Conservation (phyloP, 2,888 invertebrate species). For the Rosalia funebris region DNA sequence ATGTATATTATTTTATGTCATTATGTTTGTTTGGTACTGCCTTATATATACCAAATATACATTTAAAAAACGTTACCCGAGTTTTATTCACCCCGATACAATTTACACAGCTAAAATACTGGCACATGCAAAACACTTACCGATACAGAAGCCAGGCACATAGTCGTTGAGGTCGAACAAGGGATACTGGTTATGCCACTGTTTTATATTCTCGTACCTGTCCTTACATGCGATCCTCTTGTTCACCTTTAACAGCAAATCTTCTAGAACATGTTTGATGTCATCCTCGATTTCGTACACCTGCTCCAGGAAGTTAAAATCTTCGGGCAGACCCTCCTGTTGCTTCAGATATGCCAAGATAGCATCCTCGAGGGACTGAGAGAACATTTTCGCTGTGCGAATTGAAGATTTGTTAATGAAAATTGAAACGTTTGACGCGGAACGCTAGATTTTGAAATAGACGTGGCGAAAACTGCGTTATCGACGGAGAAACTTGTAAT, state of each 20-base stretch:
- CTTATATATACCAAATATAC: constrained; percentile 26
- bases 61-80: background rate
- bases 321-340: background rate
- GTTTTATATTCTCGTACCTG: constrained; percentile 47
- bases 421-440: background rate
- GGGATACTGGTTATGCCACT: constrained; percentile 53
- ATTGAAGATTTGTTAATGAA: background rate
- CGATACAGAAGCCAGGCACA: constrained; percentile 54
- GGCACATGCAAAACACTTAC: no score
- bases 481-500: background rate
- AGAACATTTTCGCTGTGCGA: constrained; percentile 1
- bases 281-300: constrained; percentile 14
- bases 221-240: constrained; percentile 49
- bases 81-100: no score
- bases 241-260: constrained; percentile 51
- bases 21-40: constrained; percentile 36
- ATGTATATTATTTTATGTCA: constrained; percentile 30
- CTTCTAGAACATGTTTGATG: constrained; percentile 45
- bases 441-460: background rate
- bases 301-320: background rate
- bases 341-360: constrained; percentile 8
- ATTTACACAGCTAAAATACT: no score
- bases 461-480: background rate
- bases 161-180: constrained; percentile 50
- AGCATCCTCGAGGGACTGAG: constrained; percentile 10